Evolutionary conservation across 2,797 vertebrate species (phyloP), one percentile per base, ranked within the genome.

Genomic region (Oreochromis grahami): DNA sequence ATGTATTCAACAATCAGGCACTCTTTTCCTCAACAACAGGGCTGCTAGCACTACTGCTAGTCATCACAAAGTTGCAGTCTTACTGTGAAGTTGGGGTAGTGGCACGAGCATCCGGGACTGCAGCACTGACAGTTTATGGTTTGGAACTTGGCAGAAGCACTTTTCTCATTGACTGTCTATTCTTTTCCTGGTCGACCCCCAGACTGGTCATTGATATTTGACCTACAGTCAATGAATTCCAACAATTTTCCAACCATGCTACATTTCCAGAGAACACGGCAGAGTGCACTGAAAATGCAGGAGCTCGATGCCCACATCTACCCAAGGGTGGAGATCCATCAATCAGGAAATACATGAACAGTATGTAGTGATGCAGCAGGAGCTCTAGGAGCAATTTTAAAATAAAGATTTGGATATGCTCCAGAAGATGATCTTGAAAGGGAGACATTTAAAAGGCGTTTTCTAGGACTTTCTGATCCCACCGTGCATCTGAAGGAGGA

Each of bases 161-260:
- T 15, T 70, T 45, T 45, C 21, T 24, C 41, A 70, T 10, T n/a
- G 0, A 45, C 65, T 17, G 65, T 3, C 21, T 70, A 29, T 45
- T 43, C 0, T 0, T 70, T 6, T 68, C 63, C 36, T 24, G 7
- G 12, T 68, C 13, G 13, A 68, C 13, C 1, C 0, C 3, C n/a
- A 68, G 13, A 2, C 5, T 1, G 21, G 8, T 17, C 43, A 5
- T 29, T 72, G 8, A 72, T 45, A 48, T 48, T 1, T 72, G 41
- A 48, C 24, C 68, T 19, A 72, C 21, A 29, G 41, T 26, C 65
- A 26, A 0, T 26, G 21, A 0, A 26, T 70, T 5, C 38, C 21
- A 45, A 45, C 38, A 43, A 43, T 70, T 70, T 68, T 26, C 38
- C 65, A 43, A 45, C 24, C 21, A 70, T 43, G 63, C 38, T 10